phyloP scores from a whole-genome alignment of 2,113 vertebrate genomes.

The Oncorhynchus tshawytscha region DNA sequence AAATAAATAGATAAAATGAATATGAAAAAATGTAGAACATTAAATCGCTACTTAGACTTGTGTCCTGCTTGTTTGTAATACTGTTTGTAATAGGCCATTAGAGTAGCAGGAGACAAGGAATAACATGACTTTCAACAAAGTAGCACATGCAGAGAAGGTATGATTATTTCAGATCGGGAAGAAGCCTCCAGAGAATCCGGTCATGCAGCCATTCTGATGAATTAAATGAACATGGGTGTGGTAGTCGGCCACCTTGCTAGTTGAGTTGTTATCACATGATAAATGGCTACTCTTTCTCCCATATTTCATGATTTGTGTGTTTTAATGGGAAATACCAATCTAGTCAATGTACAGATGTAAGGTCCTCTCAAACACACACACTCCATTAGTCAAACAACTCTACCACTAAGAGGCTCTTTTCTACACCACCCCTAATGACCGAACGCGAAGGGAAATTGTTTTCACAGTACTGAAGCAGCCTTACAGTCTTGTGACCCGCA shows the following conservation, averaged over 20 bases:
- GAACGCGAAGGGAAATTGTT: not conserved
- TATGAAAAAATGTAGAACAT: not conserved
- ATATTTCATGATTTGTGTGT: not conserved
- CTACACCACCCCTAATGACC: not conserved
- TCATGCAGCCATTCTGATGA: too few relatives aligned
- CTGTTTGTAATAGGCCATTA: too few relatives aligned
- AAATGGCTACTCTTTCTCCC: not conserved
- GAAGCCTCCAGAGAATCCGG: too few relatives aligned
- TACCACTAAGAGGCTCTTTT: not conserved
- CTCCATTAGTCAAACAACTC: not conserved
- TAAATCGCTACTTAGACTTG: not conserved
- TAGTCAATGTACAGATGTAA: not conserved
- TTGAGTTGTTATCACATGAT: not conserved
- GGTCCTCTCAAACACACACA: not conserved
- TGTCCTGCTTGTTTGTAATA: too few relatives aligned
- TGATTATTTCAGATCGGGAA: too few relatives aligned
- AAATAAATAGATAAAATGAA: not conserved
- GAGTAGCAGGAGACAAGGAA: too few relatives aligned
- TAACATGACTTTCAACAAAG: too few relatives aligned
- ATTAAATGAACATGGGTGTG: too few relatives aligned
- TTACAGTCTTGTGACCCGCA: too few relatives aligned
- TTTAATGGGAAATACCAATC: not conserved
- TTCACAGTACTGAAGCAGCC: not conserved
- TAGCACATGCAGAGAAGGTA: too few relatives aligned
- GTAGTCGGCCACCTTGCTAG: too few relatives aligned